Conservation (phyloP, 2,797 vertebrate species). For the Nyctalus aviator region DNA sequence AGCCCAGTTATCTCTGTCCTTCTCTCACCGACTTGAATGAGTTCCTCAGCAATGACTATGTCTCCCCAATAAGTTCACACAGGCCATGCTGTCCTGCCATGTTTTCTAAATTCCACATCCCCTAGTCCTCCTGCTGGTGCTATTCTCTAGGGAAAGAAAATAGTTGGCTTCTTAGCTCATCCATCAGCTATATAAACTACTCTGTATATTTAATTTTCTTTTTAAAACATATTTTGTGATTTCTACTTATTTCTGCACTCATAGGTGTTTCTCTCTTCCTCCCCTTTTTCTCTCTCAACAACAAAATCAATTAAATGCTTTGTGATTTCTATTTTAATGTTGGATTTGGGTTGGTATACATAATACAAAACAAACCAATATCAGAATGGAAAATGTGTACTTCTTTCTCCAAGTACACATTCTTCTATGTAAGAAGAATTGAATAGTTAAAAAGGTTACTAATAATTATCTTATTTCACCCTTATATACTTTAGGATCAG, state of each 20-base stretch:
- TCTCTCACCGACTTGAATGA: not conserved
- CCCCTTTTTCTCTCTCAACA: too few relatives aligned
- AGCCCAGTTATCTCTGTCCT: not conserved
- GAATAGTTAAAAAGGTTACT: not conserved
- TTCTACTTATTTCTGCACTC: too few relatives aligned
- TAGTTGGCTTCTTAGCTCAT: not conserved
- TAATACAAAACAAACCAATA: not conserved
- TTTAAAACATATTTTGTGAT: conserved; percentile 5
- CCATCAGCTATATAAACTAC: not conserved
- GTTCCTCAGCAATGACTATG: not conserved
- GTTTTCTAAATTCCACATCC: not conserved
- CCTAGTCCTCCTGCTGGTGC: too few relatives aligned
- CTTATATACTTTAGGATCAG: not conserved
- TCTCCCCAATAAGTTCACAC: not conserved
- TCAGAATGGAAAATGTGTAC: not conserved
- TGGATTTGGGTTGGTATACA: not conserved
- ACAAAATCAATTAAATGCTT: too few relatives aligned
- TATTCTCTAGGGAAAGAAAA: not conserved
- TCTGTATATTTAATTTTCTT: not conserved
- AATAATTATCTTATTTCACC: not conserved
- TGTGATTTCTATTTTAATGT: not conserved
- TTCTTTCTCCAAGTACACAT: not conserved
- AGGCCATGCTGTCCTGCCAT: not conserved
- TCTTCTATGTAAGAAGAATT: not conserved
- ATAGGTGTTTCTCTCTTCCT: too few relatives aligned